Conservation (phyloP, 2,797 vertebrate genomes). For the Ptychobarbus kaznakovi region DNA sequence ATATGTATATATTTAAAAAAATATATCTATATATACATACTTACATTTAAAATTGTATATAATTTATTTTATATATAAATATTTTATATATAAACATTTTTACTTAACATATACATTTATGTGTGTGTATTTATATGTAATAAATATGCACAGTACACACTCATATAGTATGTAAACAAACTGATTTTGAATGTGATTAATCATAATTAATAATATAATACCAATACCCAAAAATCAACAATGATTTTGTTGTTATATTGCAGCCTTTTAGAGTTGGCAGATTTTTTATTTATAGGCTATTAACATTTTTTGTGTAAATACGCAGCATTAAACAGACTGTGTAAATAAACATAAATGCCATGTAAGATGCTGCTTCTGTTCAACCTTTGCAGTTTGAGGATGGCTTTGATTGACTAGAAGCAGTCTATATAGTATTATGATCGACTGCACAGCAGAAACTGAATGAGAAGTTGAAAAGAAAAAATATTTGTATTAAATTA, state of each 20-base stretch:
- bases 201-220: background rate
- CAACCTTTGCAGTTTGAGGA: too few relatives aligned
- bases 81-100: background rate
- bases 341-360: too few relatives aligned
- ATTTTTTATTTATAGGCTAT: background rate
- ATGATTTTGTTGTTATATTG: background rate
- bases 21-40: too few relatives aligned
- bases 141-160: too few relatives aligned
- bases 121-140: background rate
- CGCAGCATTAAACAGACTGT: too few relatives aligned
- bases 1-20: too few relatives aligned
- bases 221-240: background rate
- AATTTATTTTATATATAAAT: too few relatives aligned
- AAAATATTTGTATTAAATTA: background rate
- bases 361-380: too few relatives aligned
- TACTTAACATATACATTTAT: background rate
- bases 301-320: background rate
- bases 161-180: background rate
- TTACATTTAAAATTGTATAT: background rate
- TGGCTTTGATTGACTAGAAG: background rate
- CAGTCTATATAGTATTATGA: background rate
- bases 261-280: background rate
- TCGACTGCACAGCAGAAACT: background rate
- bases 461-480: background rate
- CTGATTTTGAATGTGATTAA: too few relatives aligned